Evolutionary conservation across 2,113 vertebrate species (phyloP), one percentile per base, ranked within the genome.

Genomic region (Columba livia): DNA sequence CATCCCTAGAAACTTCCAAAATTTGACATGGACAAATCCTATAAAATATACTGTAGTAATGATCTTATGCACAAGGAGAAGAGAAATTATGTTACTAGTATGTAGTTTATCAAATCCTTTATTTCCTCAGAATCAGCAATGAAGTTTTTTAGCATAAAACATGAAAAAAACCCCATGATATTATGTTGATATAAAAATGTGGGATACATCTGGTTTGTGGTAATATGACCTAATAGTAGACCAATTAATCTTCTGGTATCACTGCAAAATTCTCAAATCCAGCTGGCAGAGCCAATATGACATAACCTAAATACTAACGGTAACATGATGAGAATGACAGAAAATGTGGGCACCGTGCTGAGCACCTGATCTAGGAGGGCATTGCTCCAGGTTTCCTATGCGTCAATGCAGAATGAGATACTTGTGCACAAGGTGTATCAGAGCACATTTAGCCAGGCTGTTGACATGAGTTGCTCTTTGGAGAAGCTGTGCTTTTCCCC

Each of bases 191-290:
- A 69, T 11, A 86, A 91, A 93, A 88, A 78, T 23, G 32, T 67
- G 54, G 32, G 34, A 44, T 94, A 71, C 69, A 91, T 32, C 73
- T 86, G 72, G 21, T 88, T 93, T 84, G 69, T 81, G 54, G 34
- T 48, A 77, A 67, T 60, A 79, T 71, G n/a, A 71, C 86, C 72
- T 84, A 74, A 51, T 94, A 93, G 90, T 74, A 71, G 47, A 57
- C 79, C 51, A 93, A 90, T 94, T 94, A 86, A 84, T 95, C 75
- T 90, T 91, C 79, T 40, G 31, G 25, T 31, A 80, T 93, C 72
- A 67, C 29, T 62, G 51, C 53, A 94, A 71, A 86, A 74, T 78
- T 90, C 72, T 93, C 75, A 67, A 10, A 86, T 96, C 85, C 90
- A 78, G 44, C 62, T 91, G 88, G 60, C 75, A 81, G 61, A 90